Conservation (phyloP, 2,113 vertebrate species). For the Gila orcuttii region DNA sequence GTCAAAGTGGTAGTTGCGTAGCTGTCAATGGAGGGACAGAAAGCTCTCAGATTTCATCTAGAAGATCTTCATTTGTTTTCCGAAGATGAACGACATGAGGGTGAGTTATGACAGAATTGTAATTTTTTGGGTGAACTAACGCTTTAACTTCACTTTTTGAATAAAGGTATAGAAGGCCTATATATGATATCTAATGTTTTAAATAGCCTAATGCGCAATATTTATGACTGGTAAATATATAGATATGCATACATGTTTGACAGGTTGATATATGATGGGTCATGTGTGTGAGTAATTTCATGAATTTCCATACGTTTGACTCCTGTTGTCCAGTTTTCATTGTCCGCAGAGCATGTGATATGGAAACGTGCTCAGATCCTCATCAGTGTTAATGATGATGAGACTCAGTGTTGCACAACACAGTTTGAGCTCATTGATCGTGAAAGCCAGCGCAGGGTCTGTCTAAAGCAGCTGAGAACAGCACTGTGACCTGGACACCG, state of each 20-base stretch:
- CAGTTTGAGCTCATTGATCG: constrained; percentile 62
- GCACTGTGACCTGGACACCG: not conserved
- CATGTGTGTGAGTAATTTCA: not conserved
- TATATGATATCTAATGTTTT: not conserved
- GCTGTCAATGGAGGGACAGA: too few relatives aligned
- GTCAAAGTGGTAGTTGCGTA: too few relatives aligned
- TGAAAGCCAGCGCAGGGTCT: constrained; percentile 57
- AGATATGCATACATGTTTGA: not conserved
- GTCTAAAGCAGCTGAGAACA: constrained; percentile 44
- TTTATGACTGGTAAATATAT: not conserved
- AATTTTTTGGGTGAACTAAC: too few relatives aligned
- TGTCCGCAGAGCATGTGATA: constrained; percentile 2
- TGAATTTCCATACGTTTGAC: not conserved
- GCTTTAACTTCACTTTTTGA: too few relatives aligned
- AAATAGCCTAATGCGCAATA: not conserved
- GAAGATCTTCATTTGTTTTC: too few relatives aligned
- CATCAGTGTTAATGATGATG: constrained; percentile 45
- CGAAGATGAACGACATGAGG: too few relatives aligned
- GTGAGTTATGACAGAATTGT: too few relatives aligned
- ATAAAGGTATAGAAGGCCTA: not conserved
- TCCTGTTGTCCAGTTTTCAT: not conserved
- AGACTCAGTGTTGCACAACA: constrained; percentile 64
- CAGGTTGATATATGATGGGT: not conserved
- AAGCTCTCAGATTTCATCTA: too few relatives aligned
- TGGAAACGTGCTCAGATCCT: constrained; percentile 61